These are phyloP conservation scores for Lytechinus pictus DNA, from an alignment of 35 echinoderm and acorn worm genomes.

Conservation along the genomic window DNA sequence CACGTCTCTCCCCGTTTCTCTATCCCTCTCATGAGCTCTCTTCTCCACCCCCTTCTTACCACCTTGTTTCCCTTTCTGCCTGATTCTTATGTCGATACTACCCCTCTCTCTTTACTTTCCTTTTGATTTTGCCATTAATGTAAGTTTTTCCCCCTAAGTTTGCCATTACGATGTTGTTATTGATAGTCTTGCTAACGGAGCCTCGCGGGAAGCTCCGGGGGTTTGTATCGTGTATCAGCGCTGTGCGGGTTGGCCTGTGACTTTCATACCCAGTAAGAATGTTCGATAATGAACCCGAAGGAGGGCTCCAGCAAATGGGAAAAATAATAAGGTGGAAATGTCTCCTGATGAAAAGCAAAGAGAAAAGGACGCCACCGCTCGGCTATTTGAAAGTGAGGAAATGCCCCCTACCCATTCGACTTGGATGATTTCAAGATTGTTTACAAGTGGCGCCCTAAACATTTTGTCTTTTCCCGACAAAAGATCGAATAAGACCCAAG, in stretches of 20 bases:
- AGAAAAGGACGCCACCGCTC: constrained; percentile 28
- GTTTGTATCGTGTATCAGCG: constrained; percentile 29
- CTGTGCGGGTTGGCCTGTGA: constrained; percentile 23
- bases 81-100: constrained; percentile 50
- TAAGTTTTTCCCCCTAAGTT: constrained; percentile 34
- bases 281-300: constrained; percentile 43
- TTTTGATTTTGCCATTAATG: constrained; percentile 48
- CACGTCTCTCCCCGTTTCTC: background rate
- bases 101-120: constrained; percentile 17
- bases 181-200: constrained; percentile 27
- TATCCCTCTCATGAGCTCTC: background rate
- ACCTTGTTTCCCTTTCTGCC: constrained; percentile 19
- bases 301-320: constrained; percentile 8
- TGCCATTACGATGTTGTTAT: constrained; percentile 44
- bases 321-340: constrained; percentile 23
- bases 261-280: constrained; percentile 10
- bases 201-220: constrained; percentile 27
- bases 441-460: constrained; percentile 8
- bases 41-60: constrained; percentile 7
- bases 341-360: background rate
- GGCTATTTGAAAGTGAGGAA: constrained; percentile 15
- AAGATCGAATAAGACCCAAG: background rate
- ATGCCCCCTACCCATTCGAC: background rate
- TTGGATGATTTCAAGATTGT: constrained; percentile 4
- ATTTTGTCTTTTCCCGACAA: background rate